phyloP scores from a whole-genome alignment of 2,888 invertebrate species.

The Blastobasis lacticolella region DNA sequence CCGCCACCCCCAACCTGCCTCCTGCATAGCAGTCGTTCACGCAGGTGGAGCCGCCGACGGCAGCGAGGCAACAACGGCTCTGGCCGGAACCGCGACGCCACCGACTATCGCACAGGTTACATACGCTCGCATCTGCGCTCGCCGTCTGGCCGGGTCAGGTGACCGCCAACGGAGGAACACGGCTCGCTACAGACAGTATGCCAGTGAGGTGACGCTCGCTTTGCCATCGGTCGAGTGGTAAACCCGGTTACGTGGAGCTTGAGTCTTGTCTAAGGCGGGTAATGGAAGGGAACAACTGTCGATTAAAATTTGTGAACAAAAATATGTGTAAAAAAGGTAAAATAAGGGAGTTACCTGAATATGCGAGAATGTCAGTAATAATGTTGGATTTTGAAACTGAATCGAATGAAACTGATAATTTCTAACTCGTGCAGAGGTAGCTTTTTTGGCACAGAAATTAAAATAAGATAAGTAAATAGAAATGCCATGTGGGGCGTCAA shows the following conservation, averaged over 20 bases:
- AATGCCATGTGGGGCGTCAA: too few relatives aligned
- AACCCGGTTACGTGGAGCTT: not conserved
- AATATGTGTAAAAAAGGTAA: too few relatives aligned
- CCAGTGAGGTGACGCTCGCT: not conserved
- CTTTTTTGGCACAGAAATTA: too few relatives aligned
- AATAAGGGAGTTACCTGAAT: too few relatives aligned
- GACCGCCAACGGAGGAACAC: constrained; percentile 67
- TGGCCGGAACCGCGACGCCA: constrained; percentile 76
- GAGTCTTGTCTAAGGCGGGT: not conserved
- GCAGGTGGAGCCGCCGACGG: constrained; percentile 89
- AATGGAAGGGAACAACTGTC: too few relatives aligned
- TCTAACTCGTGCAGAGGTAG: too few relatives aligned
- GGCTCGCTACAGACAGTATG: not conserved
- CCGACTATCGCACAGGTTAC: constrained; percentile 89
- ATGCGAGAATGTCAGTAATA: too few relatives aligned
- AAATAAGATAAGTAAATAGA: too few relatives aligned
- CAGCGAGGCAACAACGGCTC: constrained; percentile 69
- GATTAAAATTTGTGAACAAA: too few relatives aligned
- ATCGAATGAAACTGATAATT: too few relatives aligned
- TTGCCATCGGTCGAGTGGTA: not conserved
- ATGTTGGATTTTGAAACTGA: too few relatives aligned
- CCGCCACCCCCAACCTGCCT: too few relatives aligned
- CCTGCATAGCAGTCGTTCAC: not conserved
- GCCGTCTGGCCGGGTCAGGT: constrained; percentile 94
- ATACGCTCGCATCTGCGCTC: constrained; percentile 94